Evolutionary conservation across 2,113 vertebrate genomes (phyloP).

Genomic region (Zosterops japonicus): DNA sequence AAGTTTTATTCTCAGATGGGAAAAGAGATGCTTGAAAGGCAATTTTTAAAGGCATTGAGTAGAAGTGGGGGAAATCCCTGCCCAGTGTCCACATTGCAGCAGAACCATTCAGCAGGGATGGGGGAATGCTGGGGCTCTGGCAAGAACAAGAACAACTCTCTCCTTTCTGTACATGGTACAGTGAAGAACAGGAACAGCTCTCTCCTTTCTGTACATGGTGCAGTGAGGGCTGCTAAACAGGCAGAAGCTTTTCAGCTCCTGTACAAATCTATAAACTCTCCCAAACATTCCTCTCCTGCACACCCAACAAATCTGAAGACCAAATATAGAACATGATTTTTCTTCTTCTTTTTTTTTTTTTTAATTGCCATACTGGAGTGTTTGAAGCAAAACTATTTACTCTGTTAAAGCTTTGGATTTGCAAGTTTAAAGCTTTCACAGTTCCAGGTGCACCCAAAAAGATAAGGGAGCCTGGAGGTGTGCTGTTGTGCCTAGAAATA

Average conservation of each 20-base stretch:
- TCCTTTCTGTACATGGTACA: rapidly evolving
- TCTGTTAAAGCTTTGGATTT: constrained; percentile 71
- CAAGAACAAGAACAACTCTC: not conserved
- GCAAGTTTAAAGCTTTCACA: constrained; percentile 71
- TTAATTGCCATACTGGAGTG: not conserved
- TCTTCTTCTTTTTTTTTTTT: not conserved
- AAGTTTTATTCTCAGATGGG: not conserved
- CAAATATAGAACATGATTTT: constrained; percentile 31
- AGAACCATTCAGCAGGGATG: not conserved
- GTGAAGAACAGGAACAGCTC: not conserved
- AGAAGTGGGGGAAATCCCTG: not conserved
- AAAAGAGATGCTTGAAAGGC: not conserved
- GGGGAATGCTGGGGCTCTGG: not conserved
- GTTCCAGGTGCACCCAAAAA: constrained; percentile 73
- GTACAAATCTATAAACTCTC: not conserved
- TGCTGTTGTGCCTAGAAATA: not conserved
- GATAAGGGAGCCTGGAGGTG: constrained; percentile 72
- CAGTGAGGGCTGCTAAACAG: not conserved
- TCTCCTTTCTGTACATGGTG: not conserved
- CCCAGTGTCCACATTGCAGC: not conserved
- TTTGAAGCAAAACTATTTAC: constrained; percentile 62
- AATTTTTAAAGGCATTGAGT: not conserved
- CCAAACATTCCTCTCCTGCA: not conserved
- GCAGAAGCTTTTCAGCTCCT: not conserved
- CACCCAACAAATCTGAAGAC: constrained; percentile 11